phyloP scores from a whole-genome alignment of 1,140 invertebrate genomes.

The Drosophila bocki region DNA sequence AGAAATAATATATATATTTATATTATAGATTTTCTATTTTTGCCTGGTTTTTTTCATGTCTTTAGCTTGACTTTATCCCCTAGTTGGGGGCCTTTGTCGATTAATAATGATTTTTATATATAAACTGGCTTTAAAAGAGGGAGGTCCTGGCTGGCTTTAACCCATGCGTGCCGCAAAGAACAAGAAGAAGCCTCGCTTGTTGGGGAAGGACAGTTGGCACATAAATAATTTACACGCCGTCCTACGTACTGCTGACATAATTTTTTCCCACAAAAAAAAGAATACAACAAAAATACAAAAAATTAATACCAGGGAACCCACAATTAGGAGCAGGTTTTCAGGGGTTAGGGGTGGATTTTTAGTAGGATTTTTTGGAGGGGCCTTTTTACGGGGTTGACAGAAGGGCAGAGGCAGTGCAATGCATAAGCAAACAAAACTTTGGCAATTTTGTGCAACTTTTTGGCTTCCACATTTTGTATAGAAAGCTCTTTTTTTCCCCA shows the following conservation, averaged over 20 bases:
- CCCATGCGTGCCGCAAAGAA: constrained; percentile 56
- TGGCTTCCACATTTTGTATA: constrained; percentile 54
- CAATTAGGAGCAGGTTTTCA: constrained; percentile 22
- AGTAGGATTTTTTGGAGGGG: not conserved
- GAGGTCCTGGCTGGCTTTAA: constrained; percentile 14
- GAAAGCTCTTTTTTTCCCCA: constrained; percentile 46
- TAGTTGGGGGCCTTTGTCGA: constrained; percentile 1
- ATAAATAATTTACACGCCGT: constrained; percentile 75
- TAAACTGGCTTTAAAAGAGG: constrained; percentile 43
- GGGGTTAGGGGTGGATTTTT: constrained; percentile 8
- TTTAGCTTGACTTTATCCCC: constrained; percentile 1
- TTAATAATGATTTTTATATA: constrained; percentile 78
- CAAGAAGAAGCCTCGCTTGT: constrained; percentile 1
- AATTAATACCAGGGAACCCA: constrained; percentile 8
- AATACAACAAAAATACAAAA: constrained; percentile 4
- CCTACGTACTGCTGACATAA: constrained; percentile 68
- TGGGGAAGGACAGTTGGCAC: constrained; percentile 68
- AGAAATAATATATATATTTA: not conserved
- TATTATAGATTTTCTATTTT: too few relatives aligned
- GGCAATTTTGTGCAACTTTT: constrained; percentile 75
- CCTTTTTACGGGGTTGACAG: not conserved
- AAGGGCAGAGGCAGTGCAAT: constrained; percentile 38
- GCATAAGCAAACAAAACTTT: constrained; percentile 67
- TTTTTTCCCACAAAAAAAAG: constrained; percentile 42
- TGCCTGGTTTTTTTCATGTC: not conserved